Conservation (phyloP, 2,888 invertebrate species). For the Chesias legatella region DNA sequence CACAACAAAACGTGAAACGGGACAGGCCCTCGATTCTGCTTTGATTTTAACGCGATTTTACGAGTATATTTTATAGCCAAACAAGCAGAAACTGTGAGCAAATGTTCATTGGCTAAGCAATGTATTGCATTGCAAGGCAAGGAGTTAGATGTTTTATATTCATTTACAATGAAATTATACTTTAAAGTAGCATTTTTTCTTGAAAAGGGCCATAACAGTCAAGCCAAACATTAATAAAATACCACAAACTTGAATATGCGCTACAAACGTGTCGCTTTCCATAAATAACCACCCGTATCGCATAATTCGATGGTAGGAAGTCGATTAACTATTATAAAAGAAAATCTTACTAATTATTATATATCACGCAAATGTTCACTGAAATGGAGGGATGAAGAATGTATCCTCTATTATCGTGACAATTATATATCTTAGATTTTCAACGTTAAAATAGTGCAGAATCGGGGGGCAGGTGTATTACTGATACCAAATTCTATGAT, state of each 20-base stretch:
- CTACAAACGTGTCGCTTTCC: constrained; percentile 13
- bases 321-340: constrained; percentile 17
- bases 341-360: constrained; percentile 18
- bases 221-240: constrained; percentile 22
- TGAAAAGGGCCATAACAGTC: constrained; percentile 20
- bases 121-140: constrained; percentile 19
- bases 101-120: constrained; percentile 12
- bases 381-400: constrained; percentile 29
- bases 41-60: constrained; percentile 18
- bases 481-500: constrained; percentile 43
- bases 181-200: constrained; percentile 10
- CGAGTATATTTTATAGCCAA: constrained; percentile 16
- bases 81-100: constrained; percentile 17
- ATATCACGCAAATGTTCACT: constrained; percentile 15
- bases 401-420: neutral
- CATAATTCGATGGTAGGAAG: constrained; percentile 21
- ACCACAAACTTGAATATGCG: constrained; percentile 20
- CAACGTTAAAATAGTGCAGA: constrained; percentile 24
- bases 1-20: constrained; percentile 42
- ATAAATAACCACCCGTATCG: constrained; percentile 14
- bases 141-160: constrained; percentile 10
- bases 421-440: neutral
- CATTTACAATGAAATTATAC: constrained; percentile 19
- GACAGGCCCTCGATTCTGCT: constrained; percentile 32
- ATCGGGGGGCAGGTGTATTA: constrained; percentile 55